These are phyloP conservation scores for Aradophagus sp. DNA, from an alignment of 1,140 invertebrate species.

Conservation along the genomic window DNA sequence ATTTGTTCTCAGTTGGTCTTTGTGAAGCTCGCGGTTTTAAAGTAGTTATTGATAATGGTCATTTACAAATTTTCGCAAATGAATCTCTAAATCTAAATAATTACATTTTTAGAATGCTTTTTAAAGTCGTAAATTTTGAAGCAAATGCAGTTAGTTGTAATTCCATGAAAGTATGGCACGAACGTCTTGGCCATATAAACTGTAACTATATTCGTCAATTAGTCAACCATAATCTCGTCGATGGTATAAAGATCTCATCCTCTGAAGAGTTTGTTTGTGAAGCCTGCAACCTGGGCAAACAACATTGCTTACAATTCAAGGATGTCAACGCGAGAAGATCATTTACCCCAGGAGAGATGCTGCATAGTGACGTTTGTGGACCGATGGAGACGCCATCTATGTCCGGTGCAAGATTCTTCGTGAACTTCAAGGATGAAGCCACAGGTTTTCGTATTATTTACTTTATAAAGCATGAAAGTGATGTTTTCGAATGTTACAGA, in stretches of 20 bases:
- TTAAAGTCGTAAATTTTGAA: constrained; percentile 4
- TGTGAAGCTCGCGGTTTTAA: constrained; percentile 10
- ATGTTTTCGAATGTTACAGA: constrained; percentile 30
- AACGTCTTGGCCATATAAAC: constrained; percentile 24
- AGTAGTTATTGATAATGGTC: constrained; percentile 7
- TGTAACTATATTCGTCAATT: constrained; percentile 10
- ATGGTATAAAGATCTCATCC: constrained; percentile 5
- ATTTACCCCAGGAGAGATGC: constrained; percentile 15
- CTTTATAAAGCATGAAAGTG: constrained; percentile 24
- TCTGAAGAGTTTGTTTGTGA: constrained; percentile 16
- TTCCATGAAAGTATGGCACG: constrained; percentile 11
- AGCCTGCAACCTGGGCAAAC: constrained; percentile 17
- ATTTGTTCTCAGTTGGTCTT: constrained; percentile 29
- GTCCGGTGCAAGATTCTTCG: constrained; percentile 18
- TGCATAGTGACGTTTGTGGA: constrained; percentile 25
- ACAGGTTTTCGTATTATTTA: constrained; percentile 15
- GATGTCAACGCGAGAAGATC: background rate
- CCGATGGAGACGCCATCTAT: constrained; percentile 20
- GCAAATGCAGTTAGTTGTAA: background rate
- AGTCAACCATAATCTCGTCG: constrained; percentile 1
- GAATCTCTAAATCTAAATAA: constrained; percentile 12
- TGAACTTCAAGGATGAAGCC: constrained; percentile 23
- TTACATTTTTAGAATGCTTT: constrained; percentile 10
- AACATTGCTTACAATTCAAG: background rate
- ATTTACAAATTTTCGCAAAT: constrained; percentile 1